These are phyloP conservation scores for Sabatieria punctata DNA, from an alignment of 2,888 invertebrate species.

Conservation along the genomic window DNA sequence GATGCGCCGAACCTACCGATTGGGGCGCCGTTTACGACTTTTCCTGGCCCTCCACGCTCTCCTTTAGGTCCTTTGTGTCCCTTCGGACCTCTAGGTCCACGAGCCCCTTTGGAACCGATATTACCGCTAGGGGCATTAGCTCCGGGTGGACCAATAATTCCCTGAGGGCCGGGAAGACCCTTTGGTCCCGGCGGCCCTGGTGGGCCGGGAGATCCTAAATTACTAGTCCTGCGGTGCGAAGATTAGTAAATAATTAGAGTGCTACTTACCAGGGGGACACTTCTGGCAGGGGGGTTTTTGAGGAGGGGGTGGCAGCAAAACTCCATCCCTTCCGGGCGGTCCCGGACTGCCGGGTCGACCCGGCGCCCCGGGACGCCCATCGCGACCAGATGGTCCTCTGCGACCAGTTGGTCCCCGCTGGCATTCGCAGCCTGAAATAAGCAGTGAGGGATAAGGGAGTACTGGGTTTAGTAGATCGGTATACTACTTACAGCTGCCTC, in stretches of 20 bases:
- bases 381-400: conserved; percentile 7
- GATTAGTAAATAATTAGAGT: too few species aligned
- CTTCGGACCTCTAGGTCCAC: not conserved
- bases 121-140: not conserved
- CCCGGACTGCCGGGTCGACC: conserved; percentile 8
- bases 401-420: conserved; percentile 6
- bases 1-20: too few species aligned
- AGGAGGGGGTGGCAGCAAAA: conserved; percentile 3
- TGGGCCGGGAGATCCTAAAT: conserved; percentile 3
- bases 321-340: conserved; percentile 5
- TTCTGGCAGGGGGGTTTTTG: conserved; percentile 6
- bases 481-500: too few species aligned
- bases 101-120: not conserved
- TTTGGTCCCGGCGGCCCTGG: conserved; percentile 4
- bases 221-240: not conserved
- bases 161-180: not conserved
- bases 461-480: too few species aligned
- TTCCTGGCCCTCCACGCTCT: not conserved
- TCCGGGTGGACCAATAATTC: not conserved
- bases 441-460: too few species aligned
- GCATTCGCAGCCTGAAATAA: not conserved
- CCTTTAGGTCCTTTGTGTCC: not conserved
- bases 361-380: conserved; percentile 5
- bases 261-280: not conserved
- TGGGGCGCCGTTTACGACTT: not conserved